These are phyloP conservation scores for Phalanger gymnotis DNA, from an alignment of 2,797 vertebrate species.

Conservation along the genomic window DNA sequence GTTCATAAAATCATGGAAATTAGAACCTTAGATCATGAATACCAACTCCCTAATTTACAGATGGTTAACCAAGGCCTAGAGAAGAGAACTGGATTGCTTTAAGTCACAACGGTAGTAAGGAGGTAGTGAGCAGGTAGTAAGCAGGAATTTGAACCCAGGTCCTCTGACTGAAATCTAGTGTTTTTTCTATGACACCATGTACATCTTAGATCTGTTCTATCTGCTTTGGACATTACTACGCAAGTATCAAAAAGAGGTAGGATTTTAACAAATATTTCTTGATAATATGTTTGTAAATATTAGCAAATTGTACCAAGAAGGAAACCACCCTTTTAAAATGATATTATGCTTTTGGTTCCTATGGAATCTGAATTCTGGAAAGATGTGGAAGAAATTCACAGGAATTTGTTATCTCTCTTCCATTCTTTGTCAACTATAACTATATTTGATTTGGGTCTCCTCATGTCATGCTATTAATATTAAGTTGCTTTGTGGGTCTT, in stretches of 20 bases:
- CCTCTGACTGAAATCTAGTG: background rate
- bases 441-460: background rate
- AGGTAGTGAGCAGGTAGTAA: too few species aligned
- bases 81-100: too few species aligned
- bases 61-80: slow-evolving; percentile 1
- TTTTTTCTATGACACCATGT: background rate
- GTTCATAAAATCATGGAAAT: background rate
- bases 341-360: background rate
- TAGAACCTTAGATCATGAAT: background rate
- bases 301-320: background rate
- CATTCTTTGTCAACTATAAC: background rate
- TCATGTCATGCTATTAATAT: background rate
- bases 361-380: background rate
- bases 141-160: background rate
- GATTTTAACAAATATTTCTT: background rate
- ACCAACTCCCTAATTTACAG: background rate
- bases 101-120: background rate
- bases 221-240: background rate
- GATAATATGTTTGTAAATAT: background rate
- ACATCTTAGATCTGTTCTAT: background rate
- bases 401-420: background rate
- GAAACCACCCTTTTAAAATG: background rate
- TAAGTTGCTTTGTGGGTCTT: background rate
- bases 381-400: background rate
- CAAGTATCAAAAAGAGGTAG: background rate